phyloP scores from a whole-genome alignment of 2,113 vertebrate species.

The Alethe diademata region DNA sequence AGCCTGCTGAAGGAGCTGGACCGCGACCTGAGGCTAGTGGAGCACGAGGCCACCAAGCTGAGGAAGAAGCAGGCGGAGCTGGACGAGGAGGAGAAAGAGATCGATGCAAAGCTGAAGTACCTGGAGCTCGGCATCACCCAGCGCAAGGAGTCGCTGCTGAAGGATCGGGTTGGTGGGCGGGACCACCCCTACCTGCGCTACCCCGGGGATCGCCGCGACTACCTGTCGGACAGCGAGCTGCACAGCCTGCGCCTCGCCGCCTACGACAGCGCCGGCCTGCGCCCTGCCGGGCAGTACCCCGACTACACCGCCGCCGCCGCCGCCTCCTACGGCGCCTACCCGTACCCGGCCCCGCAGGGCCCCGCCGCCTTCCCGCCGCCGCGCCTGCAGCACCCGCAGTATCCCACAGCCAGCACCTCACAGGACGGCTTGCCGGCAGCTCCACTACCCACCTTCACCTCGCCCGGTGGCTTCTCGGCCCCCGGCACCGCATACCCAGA shows the following conservation, averaged over 20 bases:
- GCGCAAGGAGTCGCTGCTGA: slow-evolving; percentile 93
- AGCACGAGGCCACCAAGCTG: slow-evolving; percentile 95
- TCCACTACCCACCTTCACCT: slow-evolving; percentile 80
- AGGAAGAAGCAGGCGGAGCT: slow-evolving; percentile 97
- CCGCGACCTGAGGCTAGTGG: slow-evolving; percentile 93
- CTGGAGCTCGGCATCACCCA: slow-evolving; percentile 94
- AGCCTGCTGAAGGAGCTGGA: slow-evolving; percentile 93
- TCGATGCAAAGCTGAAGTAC: slow-evolving; percentile 96
- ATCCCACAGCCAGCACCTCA: slow-evolving; percentile 81
- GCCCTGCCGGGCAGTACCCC: slow-evolving; percentile 81
- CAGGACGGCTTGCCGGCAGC: slow-evolving; percentile 86
- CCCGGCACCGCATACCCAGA: slow-evolving; percentile 84
- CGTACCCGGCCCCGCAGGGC: slow-evolving; percentile 72
- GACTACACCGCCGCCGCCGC: slow-evolving; percentile 71
- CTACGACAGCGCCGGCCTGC: slow-evolving; percentile 78
- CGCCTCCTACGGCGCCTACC: slow-evolving; percentile 83
- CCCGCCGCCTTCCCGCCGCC: slow-evolving; percentile 81
- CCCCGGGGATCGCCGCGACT: slow-evolving; percentile 89
- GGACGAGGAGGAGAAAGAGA: slow-evolving; percentile 98
- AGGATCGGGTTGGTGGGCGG: slow-evolving; percentile 81
- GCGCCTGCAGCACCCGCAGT: slow-evolving; percentile 87
- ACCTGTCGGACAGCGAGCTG: slow-evolving; percentile 96
- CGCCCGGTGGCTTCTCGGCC: slow-evolving; percentile 80
- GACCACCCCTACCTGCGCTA: slow-evolving; percentile 88
- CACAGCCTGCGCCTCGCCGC: slow-evolving; percentile 86